Percentiles rank a stretch among this genome's conserved stretches.
phyloP scores from a whole-genome alignment of 2,797 vertebrate species.

The Pristis pectinata region DNA sequence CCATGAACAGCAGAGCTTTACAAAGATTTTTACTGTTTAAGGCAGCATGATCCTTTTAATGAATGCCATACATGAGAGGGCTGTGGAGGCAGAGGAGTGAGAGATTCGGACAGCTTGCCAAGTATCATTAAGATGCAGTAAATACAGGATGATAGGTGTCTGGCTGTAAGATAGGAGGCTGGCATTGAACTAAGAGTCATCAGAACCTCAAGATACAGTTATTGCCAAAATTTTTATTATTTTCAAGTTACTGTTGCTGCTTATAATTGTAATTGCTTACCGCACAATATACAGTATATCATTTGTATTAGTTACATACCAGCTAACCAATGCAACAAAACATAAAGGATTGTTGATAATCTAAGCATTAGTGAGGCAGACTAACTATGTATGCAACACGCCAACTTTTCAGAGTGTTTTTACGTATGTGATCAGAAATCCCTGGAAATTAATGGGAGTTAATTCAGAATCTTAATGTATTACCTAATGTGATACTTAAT shows the following conservation, averaged over 20 bases:
- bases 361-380: background rate
- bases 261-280: background rate
- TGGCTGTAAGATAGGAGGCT: background rate
- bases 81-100: background rate
- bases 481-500: too few relatives aligned
- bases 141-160: background rate
- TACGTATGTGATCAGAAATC: background rate
- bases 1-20: background rate
- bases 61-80: background rate
- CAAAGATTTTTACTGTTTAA: background rate
- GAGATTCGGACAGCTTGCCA: background rate
- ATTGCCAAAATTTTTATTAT: background rate
- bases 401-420: too few relatives aligned
- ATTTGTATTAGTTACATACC: background rate
- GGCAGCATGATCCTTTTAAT: conserved; percentile 14
- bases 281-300: background rate
- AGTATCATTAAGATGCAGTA: background rate
- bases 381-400: background rate
- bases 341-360: background rate
- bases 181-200: background rate
- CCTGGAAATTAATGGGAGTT: background rate
- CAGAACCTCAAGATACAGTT: background rate
- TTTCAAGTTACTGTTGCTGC: background rate
- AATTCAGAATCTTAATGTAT: background rate
- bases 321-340: background rate